These are phyloP conservation scores for Rhynchotus rufescens DNA, from an alignment of 2,797 vertebrate genomes.

Conservation along the genomic window DNA sequence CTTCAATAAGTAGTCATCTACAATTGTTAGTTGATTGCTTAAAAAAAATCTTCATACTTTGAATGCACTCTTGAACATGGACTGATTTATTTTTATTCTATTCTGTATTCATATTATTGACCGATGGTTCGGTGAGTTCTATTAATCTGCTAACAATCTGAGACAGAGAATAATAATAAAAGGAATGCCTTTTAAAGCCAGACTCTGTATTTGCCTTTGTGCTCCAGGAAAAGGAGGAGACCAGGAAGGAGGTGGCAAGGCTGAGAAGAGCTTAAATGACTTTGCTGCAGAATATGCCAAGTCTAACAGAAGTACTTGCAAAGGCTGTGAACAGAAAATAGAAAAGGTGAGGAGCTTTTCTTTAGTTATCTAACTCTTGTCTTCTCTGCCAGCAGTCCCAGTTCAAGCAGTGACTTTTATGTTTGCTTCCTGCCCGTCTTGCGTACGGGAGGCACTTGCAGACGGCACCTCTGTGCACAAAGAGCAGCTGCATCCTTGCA, in stretches of 20 bases:
- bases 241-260: constrained; percentile 84
- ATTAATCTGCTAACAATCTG: constrained; percentile 4
- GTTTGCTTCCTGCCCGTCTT: background rate
- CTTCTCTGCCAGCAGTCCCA: background rate
- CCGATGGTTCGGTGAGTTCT: background rate
- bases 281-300: constrained; percentile 97
- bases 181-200: background rate
- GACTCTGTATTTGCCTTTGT: constrained; percentile 15
- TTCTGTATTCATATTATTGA: background rate
- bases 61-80: background rate
- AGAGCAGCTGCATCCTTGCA: background rate
- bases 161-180: background rate
- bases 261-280: constrained; percentile 89
- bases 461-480: background rate
- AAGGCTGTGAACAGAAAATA: constrained; percentile 95
- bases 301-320: constrained; percentile 97
- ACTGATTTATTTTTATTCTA: background rate
- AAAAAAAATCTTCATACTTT: background rate
- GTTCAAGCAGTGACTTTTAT: background rate
- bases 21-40: background rate
- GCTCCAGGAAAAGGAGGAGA: constrained; percentile 85
- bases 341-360: constrained; percentile 87
- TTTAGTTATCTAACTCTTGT: background rate
- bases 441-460: background rate
- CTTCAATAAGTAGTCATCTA: background rate